A percentile compares a stretch with the other conserved stretches of the same genome.
phyloP scores from a whole-genome alignment of 2,113 vertebrate species.

The Chauna torquata region DNA sequence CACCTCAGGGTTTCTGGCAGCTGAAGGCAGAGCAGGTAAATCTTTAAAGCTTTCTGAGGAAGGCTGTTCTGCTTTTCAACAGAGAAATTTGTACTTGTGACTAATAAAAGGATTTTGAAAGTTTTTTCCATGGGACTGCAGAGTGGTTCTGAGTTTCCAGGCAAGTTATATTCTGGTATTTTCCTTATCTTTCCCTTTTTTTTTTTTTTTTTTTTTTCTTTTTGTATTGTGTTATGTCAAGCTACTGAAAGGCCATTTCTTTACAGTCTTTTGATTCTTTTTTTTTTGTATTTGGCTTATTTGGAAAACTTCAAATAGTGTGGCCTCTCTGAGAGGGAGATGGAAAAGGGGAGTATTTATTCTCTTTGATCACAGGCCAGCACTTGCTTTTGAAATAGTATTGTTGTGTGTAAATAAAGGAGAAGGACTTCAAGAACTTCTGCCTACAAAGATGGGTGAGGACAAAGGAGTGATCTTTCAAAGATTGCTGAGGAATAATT shows the following conservation, averaged over 20 bases:
- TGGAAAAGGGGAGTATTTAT: not conserved
- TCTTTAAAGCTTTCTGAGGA: not conserved
- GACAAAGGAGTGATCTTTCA: not conserved
- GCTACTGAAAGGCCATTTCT: conserved; percentile 21
- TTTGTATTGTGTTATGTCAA: not conserved
- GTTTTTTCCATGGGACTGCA: not conserved
- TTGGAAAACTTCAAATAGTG: conserved; percentile 41
- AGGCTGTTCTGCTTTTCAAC: not conserved
- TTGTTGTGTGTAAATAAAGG: conserved; percentile 48
- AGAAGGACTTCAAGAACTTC: not conserved
- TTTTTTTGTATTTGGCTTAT: not conserved
- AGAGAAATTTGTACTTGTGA: not conserved
- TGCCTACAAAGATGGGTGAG: not conserved
- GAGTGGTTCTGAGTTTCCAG: not conserved
- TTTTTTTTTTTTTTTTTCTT: not conserved
- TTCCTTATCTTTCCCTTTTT: not conserved
- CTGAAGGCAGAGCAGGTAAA: not conserved
- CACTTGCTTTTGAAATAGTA: conserved; percentile 40
- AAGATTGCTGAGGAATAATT: not conserved
- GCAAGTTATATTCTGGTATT: not conserved
- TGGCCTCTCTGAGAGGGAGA: conserved; percentile 1
- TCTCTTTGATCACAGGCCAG: conserved; percentile 57
- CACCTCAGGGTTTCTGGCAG: not conserved
- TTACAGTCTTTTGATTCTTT: conserved; percentile 10
- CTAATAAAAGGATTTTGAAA: not conserved